Conservation (phyloP, 2,113 vertebrate species). For the Lagopus muta region DNA sequence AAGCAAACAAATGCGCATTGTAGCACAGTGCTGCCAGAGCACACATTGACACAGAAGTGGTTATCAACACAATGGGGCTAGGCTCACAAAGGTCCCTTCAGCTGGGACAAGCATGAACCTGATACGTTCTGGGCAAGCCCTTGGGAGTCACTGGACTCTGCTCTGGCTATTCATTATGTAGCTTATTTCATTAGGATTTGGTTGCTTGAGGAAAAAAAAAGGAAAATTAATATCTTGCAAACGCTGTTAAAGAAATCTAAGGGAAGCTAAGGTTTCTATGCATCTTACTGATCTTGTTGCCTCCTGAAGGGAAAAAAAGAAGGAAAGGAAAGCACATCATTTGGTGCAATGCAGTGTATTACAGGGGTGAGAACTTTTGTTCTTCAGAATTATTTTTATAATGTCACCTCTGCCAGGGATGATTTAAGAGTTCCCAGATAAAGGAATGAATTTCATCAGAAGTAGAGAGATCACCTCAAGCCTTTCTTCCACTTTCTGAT, state of each 20-base stretch:
- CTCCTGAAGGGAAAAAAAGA: neutral
- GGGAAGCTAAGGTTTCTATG: neutral
- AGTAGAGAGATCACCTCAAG: conserved; percentile 23
- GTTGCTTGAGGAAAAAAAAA: neutral
- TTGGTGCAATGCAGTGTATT: conserved; percentile 54
- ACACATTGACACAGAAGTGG: neutral
- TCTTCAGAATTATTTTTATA: conserved; percentile 56
- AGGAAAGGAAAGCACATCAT: neutral
- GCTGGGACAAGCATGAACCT: neutral
- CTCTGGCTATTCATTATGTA: neutral
- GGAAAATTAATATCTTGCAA: neutral
- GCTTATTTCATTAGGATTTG: neutral
- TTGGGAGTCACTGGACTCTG: neutral
- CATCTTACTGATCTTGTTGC: neutral
- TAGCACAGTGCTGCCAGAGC: accelerated
- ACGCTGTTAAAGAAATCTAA: neutral
- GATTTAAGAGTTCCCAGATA: conserved; percentile 65
- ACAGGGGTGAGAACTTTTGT: conserved; percentile 41
- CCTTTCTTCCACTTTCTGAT: neutral
- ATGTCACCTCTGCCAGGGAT: conserved; percentile 48
- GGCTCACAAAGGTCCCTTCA: neutral
- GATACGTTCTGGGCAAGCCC: neutral
- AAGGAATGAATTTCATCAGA: conserved; percentile 47
- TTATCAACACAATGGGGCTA: neutral
- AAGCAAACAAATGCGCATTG: neutral